Evolutionary conservation across 2,797 vertebrate species (phyloP).

Genomic region (Rhynchotus rufescens): DNA sequence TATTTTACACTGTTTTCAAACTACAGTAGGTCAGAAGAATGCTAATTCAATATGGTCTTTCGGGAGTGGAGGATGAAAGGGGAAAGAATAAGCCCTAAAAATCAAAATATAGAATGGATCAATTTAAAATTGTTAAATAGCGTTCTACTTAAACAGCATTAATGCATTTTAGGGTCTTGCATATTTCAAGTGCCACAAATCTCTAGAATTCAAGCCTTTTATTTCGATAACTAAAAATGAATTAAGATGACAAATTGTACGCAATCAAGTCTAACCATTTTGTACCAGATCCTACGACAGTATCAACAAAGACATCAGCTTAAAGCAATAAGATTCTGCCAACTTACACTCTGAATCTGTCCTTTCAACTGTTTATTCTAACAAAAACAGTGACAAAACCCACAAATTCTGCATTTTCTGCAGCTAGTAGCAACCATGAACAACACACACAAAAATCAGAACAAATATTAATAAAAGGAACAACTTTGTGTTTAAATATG

Average conservation of each 20-base stretch:
- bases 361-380: not conserved
- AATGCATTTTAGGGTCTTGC: not conserved
- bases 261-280: not conserved
- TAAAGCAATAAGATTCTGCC: not conserved
- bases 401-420: not conserved
- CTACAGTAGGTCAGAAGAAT: not conserved
- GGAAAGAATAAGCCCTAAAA: not conserved
- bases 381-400: not conserved
- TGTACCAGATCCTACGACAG: not conserved
- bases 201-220: not conserved
- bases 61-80: not conserved
- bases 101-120: not conserved
- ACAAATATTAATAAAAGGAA: not conserved
- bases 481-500: not conserved
- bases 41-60: not conserved
- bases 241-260: fast-evolving
- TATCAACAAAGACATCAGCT: not conserved
- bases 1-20: not conserved
- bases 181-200: not conserved
- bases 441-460: not conserved
- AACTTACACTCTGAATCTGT: not conserved
- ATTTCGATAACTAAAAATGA: not conserved
- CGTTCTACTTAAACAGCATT: not conserved
- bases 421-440: not conserved
- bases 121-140: not conserved